Evolutionary conservation across 2,888 invertebrate species (phyloP), one percentile per base, ranked within the genome.

Genomic region (Iphiclides podalirius): DNA sequence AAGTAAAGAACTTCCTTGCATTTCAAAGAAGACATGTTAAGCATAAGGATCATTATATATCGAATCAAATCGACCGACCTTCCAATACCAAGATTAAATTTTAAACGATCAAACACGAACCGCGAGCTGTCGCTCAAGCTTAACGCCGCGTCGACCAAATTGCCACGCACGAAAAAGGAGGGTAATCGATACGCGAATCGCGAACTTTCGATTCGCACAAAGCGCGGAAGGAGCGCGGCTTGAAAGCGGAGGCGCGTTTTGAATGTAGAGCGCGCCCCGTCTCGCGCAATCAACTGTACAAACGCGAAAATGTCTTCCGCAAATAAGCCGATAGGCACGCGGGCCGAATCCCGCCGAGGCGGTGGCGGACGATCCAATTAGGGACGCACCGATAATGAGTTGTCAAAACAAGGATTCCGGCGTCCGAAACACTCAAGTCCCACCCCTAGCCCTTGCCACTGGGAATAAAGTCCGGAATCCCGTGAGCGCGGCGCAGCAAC

Each of bases 371-470:
- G n/a, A 70, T 64, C 80, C 84, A 86, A 79, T 85, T 86, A 85
- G 77, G 76, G 75, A 71, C 67, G 72, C 67, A 72, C 76, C 77
- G 75, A 81, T 86, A 86, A 86, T 86, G 80, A 83, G 75, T 86
- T 87, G 79, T 85, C 82, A 85, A 86, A 86, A 87, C 84, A 87
- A 79, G 76, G 75, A 75, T 62, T 70, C 62, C 59, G 57, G 3
- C 20, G 55, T 54, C 52, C 67, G 59, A 62, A 60, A 42, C 57
- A 48, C 59, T 53, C 44, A 54, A 54, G 44, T 49, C 53, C 41
- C 40, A 39, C 36, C 47, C 52, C 52, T 57, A 49, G 58, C 54
- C 62, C 64, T 65, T 80, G 67, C n/a, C n/a, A n/a, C n/a, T n/a
- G n/a, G n/a, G n/a, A n/a, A 52, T 69, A 77, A 64, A 65, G 66